A percentile compares a stretch with the other conserved stretches of the same genome.
Conservation (phyloP, 2,113 vertebrate genomes). For the Stegostoma tigrinum region DNA sequence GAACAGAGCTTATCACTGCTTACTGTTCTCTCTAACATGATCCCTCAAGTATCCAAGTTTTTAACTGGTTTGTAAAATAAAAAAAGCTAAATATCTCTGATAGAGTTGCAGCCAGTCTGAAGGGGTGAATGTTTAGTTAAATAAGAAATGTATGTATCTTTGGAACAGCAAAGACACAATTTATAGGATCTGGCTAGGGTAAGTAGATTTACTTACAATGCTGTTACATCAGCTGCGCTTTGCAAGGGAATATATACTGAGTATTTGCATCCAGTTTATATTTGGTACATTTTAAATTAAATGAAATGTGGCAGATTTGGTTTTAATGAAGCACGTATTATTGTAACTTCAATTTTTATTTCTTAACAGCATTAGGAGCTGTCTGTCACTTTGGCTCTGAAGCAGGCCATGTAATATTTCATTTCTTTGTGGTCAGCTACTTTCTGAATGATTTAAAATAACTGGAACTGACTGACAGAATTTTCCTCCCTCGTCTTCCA, state of each 20-base stretch:
- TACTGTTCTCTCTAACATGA: background rate
- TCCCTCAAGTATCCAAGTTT: background rate
- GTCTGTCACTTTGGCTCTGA: background rate
- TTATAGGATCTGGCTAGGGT: background rate
- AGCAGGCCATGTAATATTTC: background rate
- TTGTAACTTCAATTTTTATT: background rate
- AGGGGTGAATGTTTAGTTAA: background rate
- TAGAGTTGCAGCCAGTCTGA: background rate
- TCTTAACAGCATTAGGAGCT: background rate
- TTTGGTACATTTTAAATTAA: background rate
- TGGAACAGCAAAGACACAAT: background rate
- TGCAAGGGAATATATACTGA: background rate
- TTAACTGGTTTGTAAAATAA: background rate
- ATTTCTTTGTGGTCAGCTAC: background rate
- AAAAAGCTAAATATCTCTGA: background rate
- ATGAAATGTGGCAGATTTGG: background rate
- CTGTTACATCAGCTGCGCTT: background rate
- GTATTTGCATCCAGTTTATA: background rate
- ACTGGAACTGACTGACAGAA: background rate
- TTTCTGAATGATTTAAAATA: constrained; percentile 3
- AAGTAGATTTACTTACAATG: background rate
- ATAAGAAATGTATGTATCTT: background rate
- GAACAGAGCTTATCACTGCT: background rate
- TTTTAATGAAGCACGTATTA: background rate
- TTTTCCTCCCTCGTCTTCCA: background rate